Conservation (phyloP, 2,888 invertebrate species). For the Volucella zonaria region DNA sequence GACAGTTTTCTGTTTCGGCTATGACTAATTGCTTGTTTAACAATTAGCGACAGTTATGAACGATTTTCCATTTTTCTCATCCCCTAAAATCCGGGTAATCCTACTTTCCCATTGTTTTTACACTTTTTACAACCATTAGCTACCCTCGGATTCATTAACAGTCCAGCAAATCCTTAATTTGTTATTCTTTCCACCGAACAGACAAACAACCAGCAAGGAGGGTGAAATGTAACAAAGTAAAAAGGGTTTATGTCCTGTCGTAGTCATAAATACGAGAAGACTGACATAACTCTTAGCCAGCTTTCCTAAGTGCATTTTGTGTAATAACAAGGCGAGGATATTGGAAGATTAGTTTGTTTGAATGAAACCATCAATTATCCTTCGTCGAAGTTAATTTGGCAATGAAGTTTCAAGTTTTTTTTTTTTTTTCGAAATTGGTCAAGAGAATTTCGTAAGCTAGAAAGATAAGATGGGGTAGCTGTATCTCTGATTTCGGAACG, state of each 20-base stretch:
- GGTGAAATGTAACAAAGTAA: conserved; percentile 18
- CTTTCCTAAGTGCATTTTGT: conserved; percentile 36
- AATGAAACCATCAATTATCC: conserved; percentile 57
- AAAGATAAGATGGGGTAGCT: background rate
- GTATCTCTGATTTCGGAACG: background rate
- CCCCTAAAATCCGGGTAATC: conserved; percentile 8
- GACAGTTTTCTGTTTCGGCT: conserved; percentile 14
- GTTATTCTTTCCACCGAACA: conserved; percentile 39
- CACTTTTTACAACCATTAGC: conserved; percentile 59
- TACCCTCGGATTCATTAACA: conserved; percentile 53
- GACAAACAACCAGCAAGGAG: conserved; percentile 19
- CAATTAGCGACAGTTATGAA: conserved; percentile 69
- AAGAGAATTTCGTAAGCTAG: too few species aligned
- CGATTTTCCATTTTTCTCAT: conserved; percentile 26
- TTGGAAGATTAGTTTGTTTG: conserved; percentile 53
- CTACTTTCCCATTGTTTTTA: conserved; percentile 22
- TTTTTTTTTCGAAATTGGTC: background rate
- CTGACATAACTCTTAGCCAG: conserved; percentile 32
- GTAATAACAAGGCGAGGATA: conserved; percentile 24
- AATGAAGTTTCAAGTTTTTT: background rate
- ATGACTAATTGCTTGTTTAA: conserved; percentile 67
- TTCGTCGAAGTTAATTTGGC: conserved; percentile 27
- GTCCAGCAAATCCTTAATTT: conserved; percentile 55
- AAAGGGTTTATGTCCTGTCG: conserved; percentile 20
- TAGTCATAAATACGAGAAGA: conserved; percentile 14